Base-by-base conservation (phyloP, 2,797 vertebrate species). In the Buphagus erythrorhynchus region DNA sequence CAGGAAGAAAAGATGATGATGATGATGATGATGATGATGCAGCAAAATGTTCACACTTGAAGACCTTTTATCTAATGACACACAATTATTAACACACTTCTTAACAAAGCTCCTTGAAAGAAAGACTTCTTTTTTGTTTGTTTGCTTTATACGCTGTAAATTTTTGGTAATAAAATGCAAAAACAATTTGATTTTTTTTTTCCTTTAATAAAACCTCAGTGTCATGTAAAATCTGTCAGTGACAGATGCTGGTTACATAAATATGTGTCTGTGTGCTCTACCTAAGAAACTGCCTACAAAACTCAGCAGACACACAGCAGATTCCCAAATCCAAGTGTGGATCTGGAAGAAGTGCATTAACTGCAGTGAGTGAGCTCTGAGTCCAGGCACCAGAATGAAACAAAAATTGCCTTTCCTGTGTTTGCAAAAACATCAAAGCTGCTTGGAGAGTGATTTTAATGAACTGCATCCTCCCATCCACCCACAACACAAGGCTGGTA, bases 1-100 rank as follows among this genome's bases (percentile, higher is more conserved):
- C 76, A 85, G 58, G 67, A 61, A 68, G 54, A 95, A 94, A 90
- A 92, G 58, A 24, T 91, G 88, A 1, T 65, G 66, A 21, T 38
- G 88, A 1, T 65, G 67, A 21, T 38, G 58, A 24, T 91, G 88
- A 1, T 66, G 67, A 20, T 40, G 69, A 29, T 62, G 85, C 82
- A 95, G 73, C 68, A 85, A 45, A 85, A 45, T 12, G 18, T 29
- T 78, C 61, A 77, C 0, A 1, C 78, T 25, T 43, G 25, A 80
- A 33, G 59, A 36, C 79, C 42, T 71, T 63, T 57, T 35, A 67
- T 46, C 45, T 89, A 95, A 80, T 8, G 14, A 13, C 14, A n/a
- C 6, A 4, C 14, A 58, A 66, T 31, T 62, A 36, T 43, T 51
- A n/a, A 45, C 26, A 52, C 2, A 29, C 5, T 77, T 57, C 48